Base-by-base conservation (phyloP, 2,888 invertebrate genomes). In the Aspidiotus rigidus region DNA sequence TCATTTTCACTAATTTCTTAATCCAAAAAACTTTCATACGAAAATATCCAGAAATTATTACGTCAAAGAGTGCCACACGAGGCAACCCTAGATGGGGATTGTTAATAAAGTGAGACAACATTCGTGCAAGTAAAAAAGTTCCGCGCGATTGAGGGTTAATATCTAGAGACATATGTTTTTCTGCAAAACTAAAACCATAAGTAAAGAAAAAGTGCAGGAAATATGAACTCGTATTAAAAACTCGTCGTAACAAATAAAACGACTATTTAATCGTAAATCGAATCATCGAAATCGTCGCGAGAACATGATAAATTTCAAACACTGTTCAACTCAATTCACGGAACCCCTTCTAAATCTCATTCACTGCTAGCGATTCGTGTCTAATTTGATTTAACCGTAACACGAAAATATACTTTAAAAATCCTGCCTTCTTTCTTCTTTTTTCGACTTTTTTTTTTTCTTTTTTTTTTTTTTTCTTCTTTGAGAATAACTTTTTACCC, bases 351-450 rank as follows among this genome's bases (percentile, higher is more conserved):
- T 11, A 2, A 49, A 49, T n/a, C 49, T 6, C 49, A 49, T 49
- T 49, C 49, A 6, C 10, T n/a, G n/a, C n/a, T 49, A 49, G 10
- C 49, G 49, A 49, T 11, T 49, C 49, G 49, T 49, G 49, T 49
- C 49, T 49, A 49, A 49, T 49, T n/a, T 49, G 49, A 49, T 49
- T 49, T 49, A 2, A 49, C 49, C 49, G n/a, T 49, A 49, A 49
- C 49, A 49, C 49, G 49, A 49, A 49, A 49, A 49, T 49, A 49
- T 49, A 49, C 49, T 49, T 49, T 49, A 13, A 49, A 49, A 49
- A 11, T 49, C 11, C 49, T 28, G 28, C 49, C 2, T 49, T 49
- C 49, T 49, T 49, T 49, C n/a, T 49, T 49, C n/a, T 49, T n/a
- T 49, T 49, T n/a, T 49, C 49, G 10, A 2, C 6, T n/a, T 49